phyloP scores from a whole-genome alignment of 2,888 invertebrate genomes.

The Cephus pygmeus region DNA sequence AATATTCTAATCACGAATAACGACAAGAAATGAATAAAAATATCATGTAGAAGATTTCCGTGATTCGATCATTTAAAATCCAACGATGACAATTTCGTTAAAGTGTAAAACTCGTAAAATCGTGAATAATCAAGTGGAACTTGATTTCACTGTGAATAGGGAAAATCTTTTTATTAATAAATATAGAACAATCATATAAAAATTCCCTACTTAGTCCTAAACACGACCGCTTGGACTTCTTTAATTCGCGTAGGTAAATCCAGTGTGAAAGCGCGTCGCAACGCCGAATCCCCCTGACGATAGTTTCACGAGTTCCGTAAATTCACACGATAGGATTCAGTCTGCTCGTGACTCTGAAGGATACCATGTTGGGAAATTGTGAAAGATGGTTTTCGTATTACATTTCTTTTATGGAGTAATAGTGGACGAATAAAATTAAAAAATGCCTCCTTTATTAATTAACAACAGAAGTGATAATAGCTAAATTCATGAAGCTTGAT shows the following conservation, averaged over 20 bases:
- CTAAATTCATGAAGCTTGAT: background rate
- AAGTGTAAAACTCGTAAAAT: background rate
- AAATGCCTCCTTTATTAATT: background rate
- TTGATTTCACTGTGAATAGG: background rate
- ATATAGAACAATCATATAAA: background rate
- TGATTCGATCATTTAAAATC: background rate
- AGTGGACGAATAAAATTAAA: background rate
- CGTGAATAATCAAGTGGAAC: background rate
- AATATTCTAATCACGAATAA: background rate
- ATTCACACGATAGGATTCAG: background rate
- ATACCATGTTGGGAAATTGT: background rate
- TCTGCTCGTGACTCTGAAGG: background rate
- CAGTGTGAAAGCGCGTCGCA: background rate
- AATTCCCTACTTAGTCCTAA: background rate
- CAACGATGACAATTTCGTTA: background rate
- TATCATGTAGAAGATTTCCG: background rate
- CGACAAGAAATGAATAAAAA: background rate
- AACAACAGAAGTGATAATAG: background rate
- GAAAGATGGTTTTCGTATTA: background rate
- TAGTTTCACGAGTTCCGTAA: background rate
- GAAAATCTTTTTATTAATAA: background rate
- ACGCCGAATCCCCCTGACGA: background rate
- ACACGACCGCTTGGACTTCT: background rate
- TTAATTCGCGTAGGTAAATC: background rate
- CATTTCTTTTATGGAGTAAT: background rate